Conservation (phyloP, 2,888 invertebrate species). For the Chelonus formosanus region DNA sequence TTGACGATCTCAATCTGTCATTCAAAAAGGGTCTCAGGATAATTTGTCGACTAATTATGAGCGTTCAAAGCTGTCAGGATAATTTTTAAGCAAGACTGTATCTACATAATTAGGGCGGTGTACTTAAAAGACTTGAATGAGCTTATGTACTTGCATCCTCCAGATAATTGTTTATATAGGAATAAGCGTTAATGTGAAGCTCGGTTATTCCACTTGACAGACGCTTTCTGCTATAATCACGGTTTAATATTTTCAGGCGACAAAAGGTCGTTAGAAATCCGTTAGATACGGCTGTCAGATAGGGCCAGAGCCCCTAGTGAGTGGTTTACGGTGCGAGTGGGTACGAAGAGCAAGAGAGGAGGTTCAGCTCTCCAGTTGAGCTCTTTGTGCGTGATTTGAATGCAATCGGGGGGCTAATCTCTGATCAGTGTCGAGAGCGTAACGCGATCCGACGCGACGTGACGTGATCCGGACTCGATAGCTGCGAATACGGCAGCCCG, state of each 20-base stretch:
- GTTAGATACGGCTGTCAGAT: constrained; percentile 63
- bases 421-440: constrained; percentile 64
- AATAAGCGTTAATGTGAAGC: constrained; percentile 1
- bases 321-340: constrained; percentile 27
- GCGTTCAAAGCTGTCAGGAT: too few species aligned
- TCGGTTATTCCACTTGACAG: constrained; percentile 28
- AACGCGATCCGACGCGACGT: constrained; percentile 63
- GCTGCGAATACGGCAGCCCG: constrained; percentile 50
- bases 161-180: not conserved
- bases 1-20: too few species aligned
- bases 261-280: constrained; percentile 64
- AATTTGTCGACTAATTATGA: too few species aligned
- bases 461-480: constrained; percentile 61
- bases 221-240: constrained; percentile 42
- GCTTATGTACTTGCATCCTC: too few species aligned
- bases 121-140: not conserved
- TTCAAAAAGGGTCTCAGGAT: too few species aligned
- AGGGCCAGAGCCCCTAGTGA: constrained; percentile 42
- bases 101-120: too few species aligned
- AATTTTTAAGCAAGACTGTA: too few species aligned
- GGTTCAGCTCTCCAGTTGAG: constrained; percentile 41
- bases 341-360: constrained; percentile 24
- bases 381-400: constrained; percentile 64
- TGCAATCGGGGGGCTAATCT: constrained; percentile 63
- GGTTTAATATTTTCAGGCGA: constrained; percentile 49